phyloP scores from a whole-genome alignment of 2,113 vertebrate genomes.

The Phylloscopus trochiloides region DNA sequence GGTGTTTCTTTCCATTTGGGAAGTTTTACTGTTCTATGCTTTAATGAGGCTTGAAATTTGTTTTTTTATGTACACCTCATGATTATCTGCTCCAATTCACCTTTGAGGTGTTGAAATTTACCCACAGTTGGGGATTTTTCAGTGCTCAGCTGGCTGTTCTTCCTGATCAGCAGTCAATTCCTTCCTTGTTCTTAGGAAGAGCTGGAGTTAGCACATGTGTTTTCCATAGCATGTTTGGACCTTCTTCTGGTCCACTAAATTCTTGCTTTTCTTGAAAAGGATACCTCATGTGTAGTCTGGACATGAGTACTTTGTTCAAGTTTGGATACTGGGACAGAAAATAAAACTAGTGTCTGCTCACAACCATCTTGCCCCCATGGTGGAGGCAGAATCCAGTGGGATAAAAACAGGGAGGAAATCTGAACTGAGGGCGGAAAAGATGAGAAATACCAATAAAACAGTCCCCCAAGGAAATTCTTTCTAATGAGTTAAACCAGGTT shows the following conservation, averaged over 20 bases:
- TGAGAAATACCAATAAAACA: background rate
- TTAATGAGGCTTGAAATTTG: background rate
- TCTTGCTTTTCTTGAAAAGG: background rate
- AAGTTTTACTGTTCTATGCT: background rate
- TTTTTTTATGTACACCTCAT: background rate
- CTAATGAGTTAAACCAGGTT: background rate
- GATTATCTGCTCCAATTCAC: background rate
- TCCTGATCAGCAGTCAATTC: background rate
- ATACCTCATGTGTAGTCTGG: background rate
- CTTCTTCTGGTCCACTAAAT: background rate
- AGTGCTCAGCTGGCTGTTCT: background rate
- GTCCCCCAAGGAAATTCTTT: background rate
- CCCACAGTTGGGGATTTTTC: background rate
- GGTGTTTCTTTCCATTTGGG: background rate
- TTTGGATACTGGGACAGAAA: background rate
- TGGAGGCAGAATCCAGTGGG: background rate
- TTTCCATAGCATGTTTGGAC: background rate
- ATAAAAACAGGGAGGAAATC: background rate
- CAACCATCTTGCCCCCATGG: background rate
- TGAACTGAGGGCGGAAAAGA: background rate
- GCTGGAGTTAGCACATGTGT: background rate
- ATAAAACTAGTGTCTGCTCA: background rate
- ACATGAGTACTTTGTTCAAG: background rate
- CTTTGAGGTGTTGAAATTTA: background rate
- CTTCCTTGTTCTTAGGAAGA: background rate